These are phyloP conservation scores for Drosophila stalkeri DNA, from an alignment of 2,888 invertebrate species.

Conservation along the genomic window DNA sequence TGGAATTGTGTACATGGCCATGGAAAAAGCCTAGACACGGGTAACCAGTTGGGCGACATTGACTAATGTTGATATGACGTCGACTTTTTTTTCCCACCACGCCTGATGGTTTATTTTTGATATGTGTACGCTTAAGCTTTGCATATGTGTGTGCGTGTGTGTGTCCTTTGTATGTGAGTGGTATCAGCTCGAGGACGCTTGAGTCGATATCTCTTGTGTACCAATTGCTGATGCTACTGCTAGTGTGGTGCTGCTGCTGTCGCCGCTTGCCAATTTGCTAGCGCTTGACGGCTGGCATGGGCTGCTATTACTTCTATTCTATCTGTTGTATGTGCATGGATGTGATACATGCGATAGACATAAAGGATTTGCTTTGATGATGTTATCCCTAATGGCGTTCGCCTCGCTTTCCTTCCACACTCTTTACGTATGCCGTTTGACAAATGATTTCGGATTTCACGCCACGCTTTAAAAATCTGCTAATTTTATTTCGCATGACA, in stretches of 20 bases:
- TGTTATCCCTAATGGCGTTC: slow-evolving; percentile 77
- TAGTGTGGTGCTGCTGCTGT: slow-evolving; percentile 14
- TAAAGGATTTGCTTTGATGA: slow-evolving; percentile 81
- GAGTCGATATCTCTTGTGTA: slow-evolving; percentile 67
- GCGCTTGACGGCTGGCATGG: slow-evolving; percentile 57
- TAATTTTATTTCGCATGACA: slow-evolving; percentile 50
- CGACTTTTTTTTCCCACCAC: slow-evolving; percentile 41
- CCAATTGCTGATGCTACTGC: slow-evolving; percentile 57
- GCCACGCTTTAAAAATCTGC: slow-evolving; percentile 43
- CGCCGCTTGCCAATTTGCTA: slow-evolving; percentile 17
- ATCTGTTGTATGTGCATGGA: slow-evolving; percentile 30
- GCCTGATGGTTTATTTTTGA: slow-evolving; percentile 71
- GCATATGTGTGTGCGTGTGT: slow-evolving; percentile 12
- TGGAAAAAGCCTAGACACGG: slow-evolving; percentile 70
- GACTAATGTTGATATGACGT: slow-evolving; percentile 79
- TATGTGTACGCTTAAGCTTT: slow-evolving; percentile 67
- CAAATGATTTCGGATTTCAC: slow-evolving; percentile 62
- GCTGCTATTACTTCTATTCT: slow-evolving; percentile 37
- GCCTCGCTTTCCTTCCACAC: slow-evolving; percentile 33
- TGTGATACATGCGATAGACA: slow-evolving; percentile 60
- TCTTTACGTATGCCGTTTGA: slow-evolving; percentile 52
- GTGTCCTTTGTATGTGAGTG: slow-evolving; percentile 2
- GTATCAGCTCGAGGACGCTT: slow-evolving; percentile 24
- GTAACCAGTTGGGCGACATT: slow-evolving; percentile 72
- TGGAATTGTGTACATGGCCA: slow-evolving; percentile 29